Evolutionary conservation across 2,888 invertebrate genomes (phyloP), one percentile per base, ranked within the genome.

Genomic region (Caenorhabditis wallacei): DNA sequence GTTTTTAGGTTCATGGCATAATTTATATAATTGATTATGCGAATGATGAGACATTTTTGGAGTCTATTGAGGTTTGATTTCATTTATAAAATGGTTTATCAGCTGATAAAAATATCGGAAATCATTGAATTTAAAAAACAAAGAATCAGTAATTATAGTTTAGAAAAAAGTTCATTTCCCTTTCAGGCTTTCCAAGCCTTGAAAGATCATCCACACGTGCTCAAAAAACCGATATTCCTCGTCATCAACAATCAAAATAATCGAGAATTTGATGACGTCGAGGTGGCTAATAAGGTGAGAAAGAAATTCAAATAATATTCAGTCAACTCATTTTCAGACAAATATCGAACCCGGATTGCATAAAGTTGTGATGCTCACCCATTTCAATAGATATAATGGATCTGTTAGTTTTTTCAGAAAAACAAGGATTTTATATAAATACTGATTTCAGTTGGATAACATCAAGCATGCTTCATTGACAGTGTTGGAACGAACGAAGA

Each of bases 161-260:
- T n/a, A n/a, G n/a, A n/a, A n/a, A n/a, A n/a, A n/a, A n/a, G n/a
- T n/a, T n/a, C n/a, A n/a, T n/a, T n/a, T n/a, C n/a, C n/a, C 8
- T 79, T 75, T 7, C 72, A 83, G 79, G 84, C 85, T 5, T 57
- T 89, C 18, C 53, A 79, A 20, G n/a, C 68, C 5, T 61, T 88
- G 11, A 82, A 70, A 18, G 81, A 71, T 16, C 74, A 84, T 35
- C 82, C 84, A 3, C 84, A 88, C 43, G 82, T 86, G 18, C 51
- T 63, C 7, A 84, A 84, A 43, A 90, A 90, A 63, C 90, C 90
- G 1, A 82, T 90, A 10, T 80, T 90, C 18, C 83, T 90, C 40
- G 75, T 90, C 54, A 68, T 90, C 35, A 90, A 90, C 71, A 90
- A 90, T 70, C 86, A 85, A 68, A 88, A 88, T 69, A 81, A 81